A percentile compares a stretch with the other conserved stretches of the same genome.
These are phyloP conservation scores for Varroa destructor DNA, from an alignment of 1,140 invertebrate genomes.

Conservation along the genomic window DNA sequence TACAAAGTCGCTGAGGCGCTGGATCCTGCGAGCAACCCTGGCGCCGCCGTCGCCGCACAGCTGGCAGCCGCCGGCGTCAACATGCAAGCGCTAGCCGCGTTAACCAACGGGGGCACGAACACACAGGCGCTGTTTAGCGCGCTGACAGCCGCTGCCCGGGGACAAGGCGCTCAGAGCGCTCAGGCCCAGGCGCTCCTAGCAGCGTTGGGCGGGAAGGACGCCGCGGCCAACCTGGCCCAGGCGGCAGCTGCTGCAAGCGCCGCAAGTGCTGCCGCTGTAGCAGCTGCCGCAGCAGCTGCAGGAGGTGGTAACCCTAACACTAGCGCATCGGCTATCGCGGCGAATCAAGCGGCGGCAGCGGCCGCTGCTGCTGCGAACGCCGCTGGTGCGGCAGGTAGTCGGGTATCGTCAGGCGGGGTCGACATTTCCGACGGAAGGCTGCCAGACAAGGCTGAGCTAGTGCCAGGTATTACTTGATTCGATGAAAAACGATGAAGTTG, in stretches of 20 bases:
- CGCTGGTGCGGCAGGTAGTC: conserved; percentile 29
- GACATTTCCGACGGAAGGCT: conserved; percentile 14
- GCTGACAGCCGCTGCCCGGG: conserved; percentile 7
- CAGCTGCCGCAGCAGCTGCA: conserved; percentile 27
- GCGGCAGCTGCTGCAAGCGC: conserved; percentile 31
- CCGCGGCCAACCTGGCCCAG: conserved; percentile 33
- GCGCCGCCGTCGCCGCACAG: conserved; percentile 6
- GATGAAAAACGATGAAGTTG: not conserved
- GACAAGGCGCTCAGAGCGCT: conserved; percentile 8
- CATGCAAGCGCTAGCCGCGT: conserved; percentile 12
- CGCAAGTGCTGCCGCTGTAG: conserved; percentile 29
- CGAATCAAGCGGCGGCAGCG: conserved; percentile 40
- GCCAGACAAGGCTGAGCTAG: conserved; percentile 21
- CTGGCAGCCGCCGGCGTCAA: conserved; percentile 10
- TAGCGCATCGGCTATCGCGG: not conserved
- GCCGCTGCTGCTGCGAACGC: conserved; percentile 34
- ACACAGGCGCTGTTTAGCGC: conserved; percentile 8
- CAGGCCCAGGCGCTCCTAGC: conserved; percentile 16
- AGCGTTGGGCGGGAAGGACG: conserved; percentile 3
- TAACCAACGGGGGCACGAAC: conserved; percentile 24
- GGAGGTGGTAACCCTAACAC: too few species aligned
- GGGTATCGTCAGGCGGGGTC: conserved; percentile 28
- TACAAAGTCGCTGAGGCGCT: conserved; percentile 23
- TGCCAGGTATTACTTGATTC: conserved; percentile 27
- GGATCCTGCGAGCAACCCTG: conserved; percentile 15